Evolutionary conservation across 2,888 invertebrate species (phyloP), one percentile per base, ranked within the genome.

Genomic region (Cheilosia soror): DNA sequence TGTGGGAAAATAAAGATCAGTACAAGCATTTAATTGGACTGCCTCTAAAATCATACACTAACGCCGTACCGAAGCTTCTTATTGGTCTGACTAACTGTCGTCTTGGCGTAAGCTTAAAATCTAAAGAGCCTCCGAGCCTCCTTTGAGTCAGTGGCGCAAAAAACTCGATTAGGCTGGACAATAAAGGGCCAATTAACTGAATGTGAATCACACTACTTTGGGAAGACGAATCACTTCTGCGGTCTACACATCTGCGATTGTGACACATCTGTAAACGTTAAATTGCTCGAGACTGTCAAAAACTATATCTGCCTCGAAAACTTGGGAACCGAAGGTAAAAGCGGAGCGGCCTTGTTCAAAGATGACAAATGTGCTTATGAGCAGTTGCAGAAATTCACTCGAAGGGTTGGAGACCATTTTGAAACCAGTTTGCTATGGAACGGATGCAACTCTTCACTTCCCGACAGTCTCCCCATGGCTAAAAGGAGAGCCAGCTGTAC

Each of bases 1-100:
- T n/a, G n/a, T n/a, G n/a, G n/a, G n/a, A n/a, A n/a, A n/a, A n/a
- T n/a, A n/a, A 57, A 11, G 13, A 11, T 4, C 31, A 71, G 49
- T 73, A 72, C 6, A 33, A 29, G 20, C 15, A 80, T 33, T 37
- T 83, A 25, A 53, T 5, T 75, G 85, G 31, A 5, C 31, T 31
- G 0, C 31, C 31, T 5, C 4, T 31, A 31, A 31, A 31, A 31
- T 31, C 31, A 0, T 87, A 87, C 57, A 31, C 25, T 5, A 72
- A 84, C 25, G 55, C 82, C 9, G 47, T 15, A 25, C 84, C 84
- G 13, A 76, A 69, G 44, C 51, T 85, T n/a, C 66, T 85, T 15
- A 87, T 87, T 7, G 82, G 80, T 3, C 20, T 80, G 4, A 80
- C 83, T 47, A 80, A 87, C 37, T 47, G 80, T 15, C 27, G 57